A percentile compares a stretch with the other conserved stretches of the same genome.
Evolutionary conservation across 64 coral and sea anemone genomes (phyloP).

Genomic region (Pachyseris speciosa): DNA sequence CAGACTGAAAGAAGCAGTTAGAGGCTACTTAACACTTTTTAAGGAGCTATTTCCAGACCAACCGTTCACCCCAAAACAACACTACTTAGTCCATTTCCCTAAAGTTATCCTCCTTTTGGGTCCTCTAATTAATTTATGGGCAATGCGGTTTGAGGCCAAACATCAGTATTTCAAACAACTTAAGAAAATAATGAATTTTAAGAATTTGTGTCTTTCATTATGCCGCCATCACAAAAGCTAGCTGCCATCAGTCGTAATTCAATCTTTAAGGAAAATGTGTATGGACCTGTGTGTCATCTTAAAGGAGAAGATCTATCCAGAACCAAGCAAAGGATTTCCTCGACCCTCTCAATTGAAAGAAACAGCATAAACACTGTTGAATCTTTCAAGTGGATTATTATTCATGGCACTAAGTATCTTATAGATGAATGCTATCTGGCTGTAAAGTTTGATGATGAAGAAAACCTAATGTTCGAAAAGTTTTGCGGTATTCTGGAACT

Average conservation of each 20-base stretch:
- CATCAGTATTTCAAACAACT: conserved; percentile 58
- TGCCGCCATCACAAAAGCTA: conserved; percentile 49
- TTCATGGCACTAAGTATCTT: conserved; percentile 19
- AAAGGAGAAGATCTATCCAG: neutral
- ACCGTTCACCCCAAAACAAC: conserved; percentile 56
- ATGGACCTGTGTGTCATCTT: conserved; percentile 1
- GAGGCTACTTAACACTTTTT: conserved; percentile 38
- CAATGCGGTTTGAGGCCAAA: conserved; percentile 55
- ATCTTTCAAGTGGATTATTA: neutral
- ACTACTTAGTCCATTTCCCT: conserved; percentile 71
- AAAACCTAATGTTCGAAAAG: neutral
- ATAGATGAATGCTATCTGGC: neutral
- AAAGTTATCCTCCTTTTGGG: conserved; percentile 58
- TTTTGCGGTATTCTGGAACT: neutral
- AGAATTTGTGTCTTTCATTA: conserved; percentile 47
- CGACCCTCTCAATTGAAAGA: neutral
- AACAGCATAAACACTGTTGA: neutral
- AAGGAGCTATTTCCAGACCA: conserved; percentile 38
- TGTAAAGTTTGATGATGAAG: neutral
- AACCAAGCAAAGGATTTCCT: neutral
- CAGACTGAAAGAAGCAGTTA: conserved; percentile 8
- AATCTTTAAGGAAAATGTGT: neutral
- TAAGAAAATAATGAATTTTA: conserved; percentile 32
- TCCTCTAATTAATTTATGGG: conserved; percentile 63
- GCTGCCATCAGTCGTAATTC: neutral